Evolutionary conservation across 2,888 invertebrate genomes (phyloP).

Genomic region (Lepas anatifera): DNA sequence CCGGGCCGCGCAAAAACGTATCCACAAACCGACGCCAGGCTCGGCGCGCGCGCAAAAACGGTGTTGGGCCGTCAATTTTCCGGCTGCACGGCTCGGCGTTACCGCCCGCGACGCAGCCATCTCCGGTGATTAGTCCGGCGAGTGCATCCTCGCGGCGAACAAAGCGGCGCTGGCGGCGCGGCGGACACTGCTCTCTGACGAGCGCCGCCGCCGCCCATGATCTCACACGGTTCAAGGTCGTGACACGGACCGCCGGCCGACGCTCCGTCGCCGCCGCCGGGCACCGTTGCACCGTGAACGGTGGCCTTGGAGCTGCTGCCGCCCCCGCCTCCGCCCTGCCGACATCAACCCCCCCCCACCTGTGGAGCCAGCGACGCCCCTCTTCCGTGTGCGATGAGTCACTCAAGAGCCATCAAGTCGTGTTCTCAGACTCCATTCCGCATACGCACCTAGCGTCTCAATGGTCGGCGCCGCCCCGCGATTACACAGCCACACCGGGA

Average conservation of each 20-base stretch:
- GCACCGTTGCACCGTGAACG: neutral
- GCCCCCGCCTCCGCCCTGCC: neutral
- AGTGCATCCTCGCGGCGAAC: neutral
- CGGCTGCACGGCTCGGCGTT: neutral
- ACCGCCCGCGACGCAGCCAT: neutral
- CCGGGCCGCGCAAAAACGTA: no score
- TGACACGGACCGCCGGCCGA: neutral
- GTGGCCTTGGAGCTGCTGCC: neutral
- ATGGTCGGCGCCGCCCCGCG: no score
- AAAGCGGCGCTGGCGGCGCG: neutral
- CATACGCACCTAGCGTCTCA: no score
- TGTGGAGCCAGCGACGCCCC: no score
- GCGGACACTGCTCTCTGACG: neutral
- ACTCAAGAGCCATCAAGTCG: no score
- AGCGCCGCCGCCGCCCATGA: neutral
- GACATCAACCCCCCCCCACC: no score
- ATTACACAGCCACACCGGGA: no score
- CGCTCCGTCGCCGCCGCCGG: neutral
- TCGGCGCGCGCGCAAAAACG: no score
- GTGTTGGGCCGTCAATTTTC: neutral
- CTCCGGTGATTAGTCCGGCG: neutral
- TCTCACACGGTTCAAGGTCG: conserved; percentile 8
- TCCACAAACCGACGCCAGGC: no score
- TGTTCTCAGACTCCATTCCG: no score
- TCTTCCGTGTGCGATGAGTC: no score